Conservation (phyloP, 2,113 vertebrate genomes). For the Planiliza haematocheilus region DNA sequence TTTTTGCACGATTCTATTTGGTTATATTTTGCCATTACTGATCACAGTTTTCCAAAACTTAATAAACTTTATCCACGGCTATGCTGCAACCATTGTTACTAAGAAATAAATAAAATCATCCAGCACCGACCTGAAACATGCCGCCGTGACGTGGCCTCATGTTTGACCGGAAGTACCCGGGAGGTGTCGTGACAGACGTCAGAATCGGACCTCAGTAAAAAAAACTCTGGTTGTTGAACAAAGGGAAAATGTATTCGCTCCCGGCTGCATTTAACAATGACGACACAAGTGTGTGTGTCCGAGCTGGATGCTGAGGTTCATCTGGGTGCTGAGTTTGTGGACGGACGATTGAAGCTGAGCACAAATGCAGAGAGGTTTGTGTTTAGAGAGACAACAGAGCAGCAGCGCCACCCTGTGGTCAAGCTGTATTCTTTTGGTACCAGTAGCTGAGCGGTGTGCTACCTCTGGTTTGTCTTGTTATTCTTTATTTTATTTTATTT, state of each 20-base stretch:
- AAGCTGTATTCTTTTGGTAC: neutral
- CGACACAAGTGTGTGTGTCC: neutral
- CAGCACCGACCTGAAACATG: neutral
- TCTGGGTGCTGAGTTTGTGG: neutral
- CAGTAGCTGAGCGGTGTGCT: neutral
- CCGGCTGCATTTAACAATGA: conserved; percentile 16
- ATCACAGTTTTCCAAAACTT: conserved; percentile 3
- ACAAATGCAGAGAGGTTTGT: neutral
- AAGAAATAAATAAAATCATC: neutral
- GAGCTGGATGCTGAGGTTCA: neutral
- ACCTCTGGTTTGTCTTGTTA: neutral
- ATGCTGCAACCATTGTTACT: neutral
- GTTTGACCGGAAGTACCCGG: neutral
- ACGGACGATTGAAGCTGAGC: neutral
- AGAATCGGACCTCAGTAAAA: too few species aligned
- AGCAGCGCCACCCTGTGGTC: conserved; percentile 49
- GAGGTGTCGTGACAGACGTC: neutral
- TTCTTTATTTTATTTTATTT: too few species aligned
- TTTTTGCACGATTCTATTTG: conserved; percentile 14
- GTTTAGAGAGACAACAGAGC: neutral
- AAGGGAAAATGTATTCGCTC: neutral
- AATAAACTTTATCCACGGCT: neutral
- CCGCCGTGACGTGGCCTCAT: neutral
- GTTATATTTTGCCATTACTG: neutral
- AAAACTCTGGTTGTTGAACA: neutral